phyloP scores from a whole-genome alignment of 2,113 vertebrate species.

The Marmota monax region DNA sequence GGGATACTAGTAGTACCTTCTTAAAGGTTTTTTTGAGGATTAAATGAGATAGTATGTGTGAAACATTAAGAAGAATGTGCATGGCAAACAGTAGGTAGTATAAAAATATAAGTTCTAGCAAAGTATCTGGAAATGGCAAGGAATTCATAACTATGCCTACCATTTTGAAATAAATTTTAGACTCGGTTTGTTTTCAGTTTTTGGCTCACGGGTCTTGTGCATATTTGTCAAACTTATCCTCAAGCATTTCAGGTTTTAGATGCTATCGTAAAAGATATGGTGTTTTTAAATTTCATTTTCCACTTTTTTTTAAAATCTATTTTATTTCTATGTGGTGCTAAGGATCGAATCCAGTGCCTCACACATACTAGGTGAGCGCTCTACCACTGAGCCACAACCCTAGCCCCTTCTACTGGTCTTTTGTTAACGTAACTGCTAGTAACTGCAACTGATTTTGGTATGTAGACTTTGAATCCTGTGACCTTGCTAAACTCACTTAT shows the following conservation, averaged over 20 bases:
- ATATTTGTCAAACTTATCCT: not conserved
- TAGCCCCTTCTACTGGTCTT: not conserved
- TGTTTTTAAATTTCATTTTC: not conserved
- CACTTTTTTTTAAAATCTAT: no score
- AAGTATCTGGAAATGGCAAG: not conserved
- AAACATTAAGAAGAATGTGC: not conserved
- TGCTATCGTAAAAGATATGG: not conserved
- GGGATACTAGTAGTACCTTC: not conserved
- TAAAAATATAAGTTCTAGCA: not conserved
- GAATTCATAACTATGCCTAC: not conserved
- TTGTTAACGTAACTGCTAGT: not conserved
- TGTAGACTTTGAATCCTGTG: not conserved
- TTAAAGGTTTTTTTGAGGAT: not conserved
- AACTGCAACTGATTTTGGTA: no score
- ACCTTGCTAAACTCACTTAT: not conserved
- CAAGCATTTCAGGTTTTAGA: not conserved
- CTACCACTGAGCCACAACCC: no score
- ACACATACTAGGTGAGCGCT: no score
- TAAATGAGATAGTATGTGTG: not conserved
- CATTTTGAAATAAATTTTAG: not conserved
- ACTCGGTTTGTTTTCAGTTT: not conserved
- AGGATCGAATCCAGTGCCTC: no score
- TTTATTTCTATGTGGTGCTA: no score
- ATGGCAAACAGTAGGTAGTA: not conserved
- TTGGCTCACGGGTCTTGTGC: not conserved